phyloP scores from a whole-genome alignment of 2,797 vertebrate genomes.

The Mus caroli region DNA sequence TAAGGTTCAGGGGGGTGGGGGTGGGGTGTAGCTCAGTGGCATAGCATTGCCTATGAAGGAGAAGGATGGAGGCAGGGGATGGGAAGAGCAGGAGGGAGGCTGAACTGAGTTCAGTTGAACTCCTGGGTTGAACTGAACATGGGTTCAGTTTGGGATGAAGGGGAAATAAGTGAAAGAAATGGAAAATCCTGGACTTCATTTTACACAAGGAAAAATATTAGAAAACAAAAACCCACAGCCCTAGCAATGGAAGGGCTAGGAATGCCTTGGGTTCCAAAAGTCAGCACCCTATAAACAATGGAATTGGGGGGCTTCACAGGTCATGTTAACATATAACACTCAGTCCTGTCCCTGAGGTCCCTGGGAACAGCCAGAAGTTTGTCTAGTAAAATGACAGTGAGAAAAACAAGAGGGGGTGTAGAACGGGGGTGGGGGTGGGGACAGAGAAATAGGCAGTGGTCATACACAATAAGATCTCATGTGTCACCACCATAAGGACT shows the following conservation, averaged over 20 bases:
- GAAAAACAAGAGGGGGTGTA: neutral
- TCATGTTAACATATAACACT: fast-evolving
- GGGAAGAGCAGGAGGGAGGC: too few relatives aligned
- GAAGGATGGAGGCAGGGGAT: neutral
- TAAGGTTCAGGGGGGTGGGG: neutral
- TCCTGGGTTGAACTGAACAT: conserved; percentile 10
- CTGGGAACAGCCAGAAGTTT: neutral
- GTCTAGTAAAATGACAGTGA: neutral
- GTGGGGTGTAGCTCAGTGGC: neutral
- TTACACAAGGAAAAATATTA: neutral
- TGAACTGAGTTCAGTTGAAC: neutral
- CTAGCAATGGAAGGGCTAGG: neutral
- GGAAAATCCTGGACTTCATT: neutral
- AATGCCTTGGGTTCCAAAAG: neutral
- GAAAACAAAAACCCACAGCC: neutral
- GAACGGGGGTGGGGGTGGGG: fast-evolving
- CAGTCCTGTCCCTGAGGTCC: neutral
- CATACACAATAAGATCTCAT: neutral
- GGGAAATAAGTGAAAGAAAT: neutral
- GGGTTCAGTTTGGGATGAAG: neutral
- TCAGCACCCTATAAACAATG: neutral
- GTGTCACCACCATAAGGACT: neutral
- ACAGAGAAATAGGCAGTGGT: neutral
- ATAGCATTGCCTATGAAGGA: neutral
- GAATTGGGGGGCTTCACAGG: neutral